Evolutionary conservation across 92 coral and sea anemone genomes (phyloP).

Genomic region (Isaurus tuberculatus): DNA sequence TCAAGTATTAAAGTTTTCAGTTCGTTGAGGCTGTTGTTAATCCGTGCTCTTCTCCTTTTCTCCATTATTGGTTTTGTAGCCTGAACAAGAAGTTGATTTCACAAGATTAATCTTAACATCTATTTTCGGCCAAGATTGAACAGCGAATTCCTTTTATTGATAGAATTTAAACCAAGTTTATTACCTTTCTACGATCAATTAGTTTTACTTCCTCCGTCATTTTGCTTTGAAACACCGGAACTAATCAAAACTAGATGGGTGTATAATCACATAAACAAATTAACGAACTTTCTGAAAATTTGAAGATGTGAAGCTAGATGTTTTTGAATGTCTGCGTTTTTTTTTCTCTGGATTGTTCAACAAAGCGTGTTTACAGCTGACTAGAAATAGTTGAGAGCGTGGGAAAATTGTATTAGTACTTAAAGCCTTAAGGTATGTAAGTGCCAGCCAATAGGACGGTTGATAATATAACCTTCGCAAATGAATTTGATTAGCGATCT

Average conservation of each 20-base stretch:
- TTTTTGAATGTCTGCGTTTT: neutral
- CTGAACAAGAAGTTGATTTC: constrained; percentile 31
- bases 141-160: no score
- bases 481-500: constrained; percentile 52
- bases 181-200: constrained; percentile 60
- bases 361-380: constrained; percentile 59
- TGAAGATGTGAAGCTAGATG: neutral
- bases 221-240: neutral
- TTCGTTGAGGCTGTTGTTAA: constrained; percentile 81
- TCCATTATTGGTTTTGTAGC: constrained; percentile 90
- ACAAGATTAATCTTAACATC: neutral
- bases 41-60: constrained; percentile 77
- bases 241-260: neutral
- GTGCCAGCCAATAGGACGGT: constrained; percentile 37
- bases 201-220: constrained; percentile 61
- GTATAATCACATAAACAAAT: neutral
- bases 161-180: neutral
- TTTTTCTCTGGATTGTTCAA: constrained; percentile 29
- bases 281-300: neutral
- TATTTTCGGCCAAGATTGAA: neutral
- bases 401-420: constrained; percentile 59
- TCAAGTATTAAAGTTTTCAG: constrained; percentile 74
- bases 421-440: constrained; percentile 38
- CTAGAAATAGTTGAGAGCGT: constrained; percentile 67
- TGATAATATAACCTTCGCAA: constrained; percentile 15